Evolutionary conservation across 2,888 invertebrate genomes (phyloP).

Genomic region (Coleophora deauratella): DNA sequence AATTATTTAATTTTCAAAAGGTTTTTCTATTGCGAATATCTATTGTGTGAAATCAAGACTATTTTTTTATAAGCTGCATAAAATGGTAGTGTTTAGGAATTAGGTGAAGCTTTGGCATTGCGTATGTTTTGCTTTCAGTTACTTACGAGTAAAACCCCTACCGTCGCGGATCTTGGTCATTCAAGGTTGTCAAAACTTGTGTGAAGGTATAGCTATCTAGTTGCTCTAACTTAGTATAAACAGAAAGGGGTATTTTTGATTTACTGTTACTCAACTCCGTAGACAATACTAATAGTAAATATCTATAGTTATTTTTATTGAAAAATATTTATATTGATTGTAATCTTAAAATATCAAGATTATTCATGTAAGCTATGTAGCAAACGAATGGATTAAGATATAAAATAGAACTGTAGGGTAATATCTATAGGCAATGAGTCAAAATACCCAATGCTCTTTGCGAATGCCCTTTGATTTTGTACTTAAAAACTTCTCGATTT

Average conservation of each 20-base stretch:
- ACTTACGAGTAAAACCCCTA: background rate
- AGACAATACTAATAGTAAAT: no score
- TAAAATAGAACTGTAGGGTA: no score
- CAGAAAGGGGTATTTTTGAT: no score
- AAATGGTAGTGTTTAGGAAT: background rate
- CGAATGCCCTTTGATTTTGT: conserved; percentile 20
- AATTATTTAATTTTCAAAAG: conserved; percentile 8
- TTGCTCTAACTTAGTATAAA: conserved; percentile 6
- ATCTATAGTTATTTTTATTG: no score
- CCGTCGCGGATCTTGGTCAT: no score
- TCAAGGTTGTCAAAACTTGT: no score
- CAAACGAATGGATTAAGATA: no score
- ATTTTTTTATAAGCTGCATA: conserved; percentile 1
- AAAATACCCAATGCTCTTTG: conserved; percentile 11
- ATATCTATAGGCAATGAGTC: background rate
- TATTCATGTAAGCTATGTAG: no score
- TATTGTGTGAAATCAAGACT: background rate
- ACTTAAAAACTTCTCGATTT: conserved; percentile 21
- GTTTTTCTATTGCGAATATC: background rate
- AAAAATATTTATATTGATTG: no score
- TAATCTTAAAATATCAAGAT: no score
- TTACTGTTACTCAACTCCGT: no score
- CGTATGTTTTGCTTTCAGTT: background rate
- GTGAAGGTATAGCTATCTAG: background rate
- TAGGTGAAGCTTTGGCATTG: no score